Evolutionary conservation across 2,113 vertebrate species (phyloP).

Genomic region (Myxocyprinus asiaticus): DNA sequence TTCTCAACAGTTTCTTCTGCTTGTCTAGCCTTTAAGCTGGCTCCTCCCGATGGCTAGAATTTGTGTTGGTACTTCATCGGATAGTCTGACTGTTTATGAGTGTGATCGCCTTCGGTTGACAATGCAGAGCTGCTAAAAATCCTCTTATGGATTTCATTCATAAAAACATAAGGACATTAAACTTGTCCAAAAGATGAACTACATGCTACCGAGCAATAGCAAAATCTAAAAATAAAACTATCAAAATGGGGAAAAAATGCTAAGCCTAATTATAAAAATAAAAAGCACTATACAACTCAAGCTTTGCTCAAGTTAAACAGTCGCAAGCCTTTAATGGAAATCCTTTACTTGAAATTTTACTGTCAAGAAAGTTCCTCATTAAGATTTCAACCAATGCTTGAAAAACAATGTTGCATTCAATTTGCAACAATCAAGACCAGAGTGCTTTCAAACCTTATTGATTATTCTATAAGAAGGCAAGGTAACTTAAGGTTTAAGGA

Average conservation of each 20-base stretch:
- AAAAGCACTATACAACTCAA: too few species aligned
- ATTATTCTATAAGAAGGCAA: too few species aligned
- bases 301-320: too few species aligned
- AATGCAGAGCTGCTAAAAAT: constrained; percentile 36
- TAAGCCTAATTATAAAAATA: background rate
- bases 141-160: constrained; percentile 22
- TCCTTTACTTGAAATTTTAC: too few species aligned
- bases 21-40: constrained; percentile 60
- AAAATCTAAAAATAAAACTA: too few species aligned
- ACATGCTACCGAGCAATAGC: background rate
- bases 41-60: constrained; percentile 50
- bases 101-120: constrained; percentile 44
- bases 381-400: too few species aligned
- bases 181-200: background rate
- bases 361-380: too few species aligned
- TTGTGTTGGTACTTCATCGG: constrained; percentile 65
- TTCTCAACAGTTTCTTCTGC: constrained; percentile 57
- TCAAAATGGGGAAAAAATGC: background rate
- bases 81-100: constrained; percentile 48
- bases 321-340: too few species aligned
- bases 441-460: too few species aligned
- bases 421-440: too few species aligned
- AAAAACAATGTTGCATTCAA: too few species aligned
- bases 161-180: background rate
- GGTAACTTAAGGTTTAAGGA: too few species aligned